Base-by-base conservation (phyloP, 2,797 vertebrate genomes). In the Zenarchopterus dispar region DNA sequence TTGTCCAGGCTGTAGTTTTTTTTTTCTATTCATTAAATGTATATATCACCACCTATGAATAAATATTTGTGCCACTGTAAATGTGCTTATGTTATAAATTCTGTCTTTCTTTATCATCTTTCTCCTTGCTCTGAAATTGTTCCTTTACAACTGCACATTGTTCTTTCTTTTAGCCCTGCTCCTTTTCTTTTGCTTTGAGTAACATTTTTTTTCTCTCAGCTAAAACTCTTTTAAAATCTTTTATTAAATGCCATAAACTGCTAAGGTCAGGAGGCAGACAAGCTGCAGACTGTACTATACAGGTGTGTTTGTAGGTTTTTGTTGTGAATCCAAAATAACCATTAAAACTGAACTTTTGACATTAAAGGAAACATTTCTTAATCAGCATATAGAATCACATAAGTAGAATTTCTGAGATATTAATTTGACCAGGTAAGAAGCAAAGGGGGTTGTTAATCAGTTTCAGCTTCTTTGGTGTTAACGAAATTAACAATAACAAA, bases 221-320 rank as follows among this genome's bases (percentile, higher is more conserved):
- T 62, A 67, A 78, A 82, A 79, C 66, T 75, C 76, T 81, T 78
- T 36, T 36, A 83, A 85, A 84, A 79, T 84, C 75, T 82, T 87
- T 88, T 91, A 89, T 89, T 89, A 84, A 88, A 88, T 82, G 87
- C 83, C 79, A 85, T 87, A 85, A 85, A 89, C 86, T 88, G 86
- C 86, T 88, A 54, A 79, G 81, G 85, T 89, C 84, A 78, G 79
- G 71, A 80, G 78, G 78, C 62, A 74, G 56, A 62, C 39, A 36
- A 49, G 68, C 77, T 64, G 62, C 67, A 56, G 78, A 57, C 52
- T 73, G 43, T 9, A 9, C 9, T 5, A 5, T 55, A 19, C 50
- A 10, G 33, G 16, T 58, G 7, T 48, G 28, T 56, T 24, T 45
- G 36, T 47, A n/a, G 57, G 56, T 60, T 43, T 53, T 21, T 48